A percentile compares a stretch with the other conserved stretches of the same genome.
Evolutionary conservation across 2,113 vertebrate genomes (phyloP).

Genomic region (Hippocampus mohnikei): DNA sequence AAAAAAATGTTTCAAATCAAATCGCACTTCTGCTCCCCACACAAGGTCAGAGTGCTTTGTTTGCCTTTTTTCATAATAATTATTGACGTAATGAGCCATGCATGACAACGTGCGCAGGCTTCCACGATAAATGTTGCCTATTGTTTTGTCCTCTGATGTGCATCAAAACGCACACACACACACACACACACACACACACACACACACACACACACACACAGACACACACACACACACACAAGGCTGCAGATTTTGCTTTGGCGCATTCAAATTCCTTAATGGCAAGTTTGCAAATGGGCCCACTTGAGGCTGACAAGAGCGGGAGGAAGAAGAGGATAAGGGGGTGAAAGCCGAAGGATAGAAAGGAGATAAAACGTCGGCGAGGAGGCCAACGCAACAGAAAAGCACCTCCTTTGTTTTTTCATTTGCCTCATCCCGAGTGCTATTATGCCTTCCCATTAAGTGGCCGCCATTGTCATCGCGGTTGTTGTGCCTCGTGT

Average conservation of each 20-base stretch:
- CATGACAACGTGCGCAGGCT: neutral
- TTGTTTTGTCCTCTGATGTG: conserved; percentile 30
- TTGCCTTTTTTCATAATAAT: conserved; percentile 19
- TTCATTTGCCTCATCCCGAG: conserved; percentile 50
- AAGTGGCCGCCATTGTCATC: conserved; percentile 49
- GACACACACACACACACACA: conserved; percentile 21
- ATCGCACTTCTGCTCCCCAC: conserved; percentile 21
- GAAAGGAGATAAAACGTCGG: conserved; percentile 23
- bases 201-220: conserved; percentile 23
- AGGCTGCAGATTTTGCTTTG: conserved; percentile 30
- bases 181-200: conserved; percentile 23
- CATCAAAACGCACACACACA: conserved; percentile 29
- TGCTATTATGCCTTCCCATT: conserved; percentile 32
- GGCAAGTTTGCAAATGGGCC: conserved; percentile 25
- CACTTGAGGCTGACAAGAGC: conserved; percentile 9
- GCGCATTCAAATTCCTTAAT: conserved; percentile 28
- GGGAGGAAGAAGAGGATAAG: neutral
- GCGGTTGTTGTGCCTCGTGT: conserved; percentile 48
- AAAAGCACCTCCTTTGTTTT: conserved; percentile 15
- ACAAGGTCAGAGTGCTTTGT: conserved; percentile 30
- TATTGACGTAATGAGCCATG: conserved; percentile 20
- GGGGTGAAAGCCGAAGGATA: conserved; percentile 2
- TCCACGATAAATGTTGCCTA: neutral
- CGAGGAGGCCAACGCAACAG: neutral
- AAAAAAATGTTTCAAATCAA: conserved; percentile 2